A percentile compares a stretch with the other conserved stretches of the same genome.
phyloP scores from a whole-genome alignment of 2,888 invertebrate genomes.

The Tiliacea citrago region DNA sequence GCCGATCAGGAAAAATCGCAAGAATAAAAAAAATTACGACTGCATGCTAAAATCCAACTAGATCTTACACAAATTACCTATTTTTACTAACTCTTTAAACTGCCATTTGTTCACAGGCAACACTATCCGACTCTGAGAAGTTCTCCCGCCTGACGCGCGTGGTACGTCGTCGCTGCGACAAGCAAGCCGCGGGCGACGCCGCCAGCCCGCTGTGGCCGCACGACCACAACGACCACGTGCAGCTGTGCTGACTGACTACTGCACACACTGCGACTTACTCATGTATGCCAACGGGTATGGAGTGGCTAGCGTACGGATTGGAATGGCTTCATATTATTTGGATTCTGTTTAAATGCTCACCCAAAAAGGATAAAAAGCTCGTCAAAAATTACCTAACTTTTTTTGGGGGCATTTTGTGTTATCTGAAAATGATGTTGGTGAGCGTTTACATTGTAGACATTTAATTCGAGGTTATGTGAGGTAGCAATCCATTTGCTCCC shows the following conservation, averaged over 20 bases:
- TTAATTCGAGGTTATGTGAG: neutral
- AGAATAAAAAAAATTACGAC: neutral
- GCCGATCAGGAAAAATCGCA: neutral
- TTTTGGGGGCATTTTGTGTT: neutral
- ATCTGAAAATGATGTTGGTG: neutral
- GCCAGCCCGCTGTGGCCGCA: constrained; percentile 77
- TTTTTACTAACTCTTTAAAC: neutral
- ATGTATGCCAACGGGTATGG: constrained; percentile 4
- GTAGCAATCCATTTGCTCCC: constrained; percentile 26
- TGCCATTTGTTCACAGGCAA: constrained; percentile 73
- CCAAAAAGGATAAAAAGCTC: neutral
- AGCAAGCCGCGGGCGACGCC: constrained; percentile 73
- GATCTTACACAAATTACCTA: too few relatives aligned
- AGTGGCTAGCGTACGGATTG: constrained; percentile 1
- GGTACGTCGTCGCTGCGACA: constrained; percentile 77
- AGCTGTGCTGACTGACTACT: constrained; percentile 24
- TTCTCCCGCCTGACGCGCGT: constrained; percentile 72
- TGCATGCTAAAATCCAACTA: neutral
- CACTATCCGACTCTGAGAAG: constrained; percentile 81
- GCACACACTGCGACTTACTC: neutral
- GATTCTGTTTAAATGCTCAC: constrained; percentile 5
- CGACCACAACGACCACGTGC: constrained; percentile 63
- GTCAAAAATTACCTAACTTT: neutral
- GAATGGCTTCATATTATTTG: neutral
- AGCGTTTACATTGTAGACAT: constrained; percentile 6